phyloP scores from a whole-genome alignment of 2,888 invertebrate species.

The Lasioglossum figueresi region DNA sequence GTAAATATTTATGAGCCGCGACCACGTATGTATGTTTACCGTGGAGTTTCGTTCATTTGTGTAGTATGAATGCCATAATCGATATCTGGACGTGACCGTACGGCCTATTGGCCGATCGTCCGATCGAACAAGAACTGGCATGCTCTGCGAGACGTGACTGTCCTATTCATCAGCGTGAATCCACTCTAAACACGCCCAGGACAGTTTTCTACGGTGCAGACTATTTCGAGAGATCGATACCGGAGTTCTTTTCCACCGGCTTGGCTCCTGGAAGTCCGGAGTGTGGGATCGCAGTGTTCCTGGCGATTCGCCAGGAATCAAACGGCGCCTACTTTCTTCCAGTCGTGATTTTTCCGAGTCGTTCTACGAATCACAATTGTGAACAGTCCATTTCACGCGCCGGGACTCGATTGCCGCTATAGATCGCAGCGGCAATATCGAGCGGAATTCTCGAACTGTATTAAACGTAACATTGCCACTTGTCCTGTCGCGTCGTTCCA shows the following conservation, averaged over 20 bases:
- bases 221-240: constrained; percentile 64
- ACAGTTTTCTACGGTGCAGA: constrained; percentile 38
- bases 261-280: constrained; percentile 62
- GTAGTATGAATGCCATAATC: constrained; percentile 10
- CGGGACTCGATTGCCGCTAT: constrained; percentile 12
- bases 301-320: constrained; percentile 68
- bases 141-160: constrained; percentile 61
- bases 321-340: constrained; percentile 70
- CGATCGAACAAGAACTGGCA: constrained; percentile 38
- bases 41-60: not conserved
- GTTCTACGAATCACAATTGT: constrained; percentile 64
- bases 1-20: not conserved
- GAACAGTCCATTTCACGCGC: constrained; percentile 43
- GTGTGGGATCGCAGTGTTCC: constrained; percentile 66
- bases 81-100: not conserved
- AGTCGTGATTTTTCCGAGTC: constrained; percentile 59
- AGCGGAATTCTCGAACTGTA: constrained; percentile 12
- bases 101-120: constrained; percentile 6
- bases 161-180: constrained; percentile 48
- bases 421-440: constrained; percentile 30
- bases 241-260: constrained; percentile 46
- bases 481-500: not conserved
- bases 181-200: constrained; percentile 42
- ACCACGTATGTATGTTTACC: not conserved
- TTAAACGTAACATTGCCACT: constrained; percentile 19